Percentiles rank a stretch among this genome's conserved stretches.
Evolutionary conservation across 1,140 invertebrate species (phyloP).

Genomic region (Ceratosolen solmsi): DNA sequence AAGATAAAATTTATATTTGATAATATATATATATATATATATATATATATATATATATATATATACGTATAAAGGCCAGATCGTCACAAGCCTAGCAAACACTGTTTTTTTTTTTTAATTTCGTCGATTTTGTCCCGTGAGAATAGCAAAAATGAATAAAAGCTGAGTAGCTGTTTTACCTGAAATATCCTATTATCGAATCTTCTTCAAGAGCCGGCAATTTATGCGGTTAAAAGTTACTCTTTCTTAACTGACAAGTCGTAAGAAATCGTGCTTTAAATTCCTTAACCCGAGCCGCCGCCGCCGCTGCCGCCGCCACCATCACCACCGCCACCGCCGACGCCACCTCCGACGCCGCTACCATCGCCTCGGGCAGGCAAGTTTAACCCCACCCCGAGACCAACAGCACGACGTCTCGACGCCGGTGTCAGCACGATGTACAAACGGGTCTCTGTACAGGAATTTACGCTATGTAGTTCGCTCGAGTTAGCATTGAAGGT

Average conservation of each 20-base stretch:
- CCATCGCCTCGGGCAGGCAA: neutral
- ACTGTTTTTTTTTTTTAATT: neutral
- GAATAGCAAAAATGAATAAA: neutral
- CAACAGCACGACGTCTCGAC: no score
- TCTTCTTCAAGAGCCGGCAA: neutral
- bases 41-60: constrained; percentile 7
- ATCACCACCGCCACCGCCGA: no score
- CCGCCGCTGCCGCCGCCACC: no score
- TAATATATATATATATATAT: constrained; percentile 7
- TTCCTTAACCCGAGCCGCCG: constrained; percentile 25
- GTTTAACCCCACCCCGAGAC: constrained; percentile 16
- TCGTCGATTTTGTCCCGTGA: neutral
- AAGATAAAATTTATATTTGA: no score
- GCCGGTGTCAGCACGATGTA: neutral
- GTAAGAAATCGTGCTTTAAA: constrained; percentile 42
- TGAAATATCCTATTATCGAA: constrained; percentile 25
- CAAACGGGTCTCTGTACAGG: neutral
- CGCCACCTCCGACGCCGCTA: neutral
- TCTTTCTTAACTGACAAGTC: constrained; percentile 28
- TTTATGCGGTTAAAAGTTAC: constrained; percentile 32
- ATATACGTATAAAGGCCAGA: neutral
- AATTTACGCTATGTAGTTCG: constrained; percentile 60
- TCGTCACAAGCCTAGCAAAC: no score
- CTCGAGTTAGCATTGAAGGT: neutral
- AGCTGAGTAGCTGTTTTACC: neutral